Conservation (phyloP, 2,888 invertebrate genomes). For the Parasteatoda lunata region DNA sequence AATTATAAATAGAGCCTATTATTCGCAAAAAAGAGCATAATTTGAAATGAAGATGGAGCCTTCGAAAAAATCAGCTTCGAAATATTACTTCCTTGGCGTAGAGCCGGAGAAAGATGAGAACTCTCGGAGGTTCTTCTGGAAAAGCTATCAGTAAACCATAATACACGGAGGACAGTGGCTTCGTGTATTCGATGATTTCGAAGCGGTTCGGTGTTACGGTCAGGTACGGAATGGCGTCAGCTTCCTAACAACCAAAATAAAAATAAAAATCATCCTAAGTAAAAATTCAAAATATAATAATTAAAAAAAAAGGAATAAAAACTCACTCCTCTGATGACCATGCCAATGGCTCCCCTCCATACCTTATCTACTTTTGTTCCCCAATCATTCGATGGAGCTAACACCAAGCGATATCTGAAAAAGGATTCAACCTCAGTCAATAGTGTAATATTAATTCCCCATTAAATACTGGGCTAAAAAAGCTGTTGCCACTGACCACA, state of each 20-base stretch:
- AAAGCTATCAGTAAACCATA: conserved; percentile 41
- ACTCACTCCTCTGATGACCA: conserved; percentile 55
- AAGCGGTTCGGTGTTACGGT: conserved; percentile 41
- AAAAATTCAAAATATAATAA: background rate
- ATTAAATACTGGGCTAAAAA: too few relatives aligned
- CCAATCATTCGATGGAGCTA: conserved; percentile 29
- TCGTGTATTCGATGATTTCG: conserved; percentile 38
- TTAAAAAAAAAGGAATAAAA: background rate
- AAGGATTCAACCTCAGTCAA: too few relatives aligned
- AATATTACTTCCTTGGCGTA: conserved; percentile 32
- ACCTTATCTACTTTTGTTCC: conserved; percentile 12
- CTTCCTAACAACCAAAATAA: conserved; percentile 30
- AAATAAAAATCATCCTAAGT: background rate
- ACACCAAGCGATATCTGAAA: conserved; percentile 40
- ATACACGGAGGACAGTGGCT: conserved; percentile 30
- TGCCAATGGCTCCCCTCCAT: conserved; percentile 62
- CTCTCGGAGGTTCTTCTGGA: conserved; percentile 55
- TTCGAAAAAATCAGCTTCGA: too few relatives aligned
- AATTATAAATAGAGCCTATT: too few relatives aligned
- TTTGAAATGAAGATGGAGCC: too few relatives aligned
- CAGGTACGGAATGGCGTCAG: conserved; percentile 53
- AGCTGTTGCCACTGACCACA: too few relatives aligned
- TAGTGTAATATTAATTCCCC: background rate
- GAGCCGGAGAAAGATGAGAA: conserved; percentile 50
- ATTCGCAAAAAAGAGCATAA: too few relatives aligned